Conservation (phyloP, 2,888 invertebrate genomes). For the Prosopocoilus inquinatus region DNA sequence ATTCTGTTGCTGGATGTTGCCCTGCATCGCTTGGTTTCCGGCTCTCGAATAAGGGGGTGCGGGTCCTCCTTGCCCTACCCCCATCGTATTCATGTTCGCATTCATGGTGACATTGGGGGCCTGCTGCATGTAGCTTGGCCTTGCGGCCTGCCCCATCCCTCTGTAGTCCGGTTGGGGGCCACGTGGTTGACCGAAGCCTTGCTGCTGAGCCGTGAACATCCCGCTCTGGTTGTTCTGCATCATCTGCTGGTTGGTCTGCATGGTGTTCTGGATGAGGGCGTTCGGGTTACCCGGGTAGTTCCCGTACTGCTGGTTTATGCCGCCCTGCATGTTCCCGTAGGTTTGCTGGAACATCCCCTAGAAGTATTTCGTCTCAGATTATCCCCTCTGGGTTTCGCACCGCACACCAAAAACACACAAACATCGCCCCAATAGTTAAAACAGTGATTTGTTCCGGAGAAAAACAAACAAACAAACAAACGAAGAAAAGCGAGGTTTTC, state of each 20-base stretch:
- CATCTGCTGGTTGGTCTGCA: slow-evolving; percentile 46
- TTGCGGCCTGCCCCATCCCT: slow-evolving; percentile 44
- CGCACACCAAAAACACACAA: no score
- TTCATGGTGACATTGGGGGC: slow-evolving; percentile 88
- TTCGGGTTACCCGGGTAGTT: slow-evolving; percentile 58
- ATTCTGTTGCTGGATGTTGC: slow-evolving; percentile 35
- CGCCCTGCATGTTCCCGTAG: slow-evolving; percentile 64
- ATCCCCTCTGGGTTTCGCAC: no score
- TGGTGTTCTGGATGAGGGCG: slow-evolving; percentile 37
- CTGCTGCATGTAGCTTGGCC: slow-evolving; percentile 58
- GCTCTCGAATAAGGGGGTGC: slow-evolving; percentile 76
- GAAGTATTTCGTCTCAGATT: neutral
- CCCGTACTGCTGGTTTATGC: slow-evolving; percentile 64
- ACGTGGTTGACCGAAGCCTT: slow-evolving; percentile 57
- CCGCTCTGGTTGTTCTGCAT: slow-evolving; percentile 40
- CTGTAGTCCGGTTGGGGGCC: slow-evolving; percentile 48
- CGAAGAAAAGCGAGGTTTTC: no score
- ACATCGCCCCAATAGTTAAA: no score
- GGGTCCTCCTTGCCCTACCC: slow-evolving; percentile 60
- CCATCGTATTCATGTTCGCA: slow-evolving; percentile 75
- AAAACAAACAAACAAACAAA: no score
- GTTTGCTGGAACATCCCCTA: slow-evolving; percentile 59
- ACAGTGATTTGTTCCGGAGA: no score
- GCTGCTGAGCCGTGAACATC: slow-evolving; percentile 51
- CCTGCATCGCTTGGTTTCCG: slow-evolving; percentile 35